Conservation (phyloP, 2,113 vertebrate genomes). For the Trogon surrucura region DNA sequence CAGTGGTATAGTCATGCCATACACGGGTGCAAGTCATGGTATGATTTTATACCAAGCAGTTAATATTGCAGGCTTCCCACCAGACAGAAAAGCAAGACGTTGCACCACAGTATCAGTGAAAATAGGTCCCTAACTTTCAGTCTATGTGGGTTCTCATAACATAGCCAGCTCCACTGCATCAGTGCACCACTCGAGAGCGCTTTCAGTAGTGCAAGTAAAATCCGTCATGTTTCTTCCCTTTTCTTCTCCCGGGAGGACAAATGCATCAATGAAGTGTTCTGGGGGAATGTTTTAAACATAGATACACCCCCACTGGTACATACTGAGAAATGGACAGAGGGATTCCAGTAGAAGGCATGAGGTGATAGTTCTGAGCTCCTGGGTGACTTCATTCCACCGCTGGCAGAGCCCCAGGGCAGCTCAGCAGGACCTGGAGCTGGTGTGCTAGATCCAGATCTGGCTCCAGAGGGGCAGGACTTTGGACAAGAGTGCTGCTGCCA, state of each 20-base stretch:
- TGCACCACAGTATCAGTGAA: background rate
- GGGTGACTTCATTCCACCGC: background rate
- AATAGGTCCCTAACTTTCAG: background rate
- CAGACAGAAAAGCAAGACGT: background rate
- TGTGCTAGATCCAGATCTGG: background rate
- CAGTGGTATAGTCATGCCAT: background rate
- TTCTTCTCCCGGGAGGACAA: background rate
- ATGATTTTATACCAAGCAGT: background rate
- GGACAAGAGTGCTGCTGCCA: background rate
- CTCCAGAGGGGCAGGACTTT: background rate
- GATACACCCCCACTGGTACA: background rate
- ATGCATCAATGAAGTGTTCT: background rate
- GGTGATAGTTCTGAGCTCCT: background rate
- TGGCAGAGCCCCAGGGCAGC: background rate
- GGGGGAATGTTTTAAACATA: background rate
- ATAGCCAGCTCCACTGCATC: background rate
- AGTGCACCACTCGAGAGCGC: fast-evolving
- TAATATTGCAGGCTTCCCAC: background rate
- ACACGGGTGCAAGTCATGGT: background rate
- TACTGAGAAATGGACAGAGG: background rate
- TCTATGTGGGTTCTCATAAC: background rate
- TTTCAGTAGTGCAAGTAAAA: background rate
- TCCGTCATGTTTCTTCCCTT: background rate
- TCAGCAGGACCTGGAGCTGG: background rate
- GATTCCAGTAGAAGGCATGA: background rate